Evolutionary conservation across 2,113 vertebrate genomes (phyloP).

Genomic region (Chaetorhynchus papuensis): DNA sequence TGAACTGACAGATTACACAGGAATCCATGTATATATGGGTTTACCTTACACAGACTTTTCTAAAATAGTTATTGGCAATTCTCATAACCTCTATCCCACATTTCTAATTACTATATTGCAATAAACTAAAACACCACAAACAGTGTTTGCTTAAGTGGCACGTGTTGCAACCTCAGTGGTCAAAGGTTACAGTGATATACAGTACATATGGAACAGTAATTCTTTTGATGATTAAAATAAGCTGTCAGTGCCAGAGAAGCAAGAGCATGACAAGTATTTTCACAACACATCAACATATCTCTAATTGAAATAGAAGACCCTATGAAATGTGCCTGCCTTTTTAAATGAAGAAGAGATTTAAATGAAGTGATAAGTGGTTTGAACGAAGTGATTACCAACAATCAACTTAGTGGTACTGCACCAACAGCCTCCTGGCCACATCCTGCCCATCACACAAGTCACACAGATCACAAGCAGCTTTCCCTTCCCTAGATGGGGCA

Average conservation of each 20-base stretch:
- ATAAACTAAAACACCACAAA: background rate
- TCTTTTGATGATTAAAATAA: background rate
- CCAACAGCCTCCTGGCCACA: background rate
- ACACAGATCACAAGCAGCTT: background rate
- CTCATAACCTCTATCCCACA: background rate
- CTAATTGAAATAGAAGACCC: background rate
- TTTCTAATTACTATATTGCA: background rate
- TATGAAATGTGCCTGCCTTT: background rate
- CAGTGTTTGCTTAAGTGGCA: background rate
- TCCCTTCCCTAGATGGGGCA: background rate
- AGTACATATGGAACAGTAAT: background rate
- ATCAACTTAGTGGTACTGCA: background rate
- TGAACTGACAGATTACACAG: background rate
- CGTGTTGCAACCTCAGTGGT: fast-evolving
- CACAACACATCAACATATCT: background rate
- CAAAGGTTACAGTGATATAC: background rate
- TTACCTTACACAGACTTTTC: background rate
- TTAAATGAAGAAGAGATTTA: background rate
- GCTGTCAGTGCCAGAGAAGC: background rate
- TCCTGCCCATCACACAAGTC: background rate
- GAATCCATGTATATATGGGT: background rate
- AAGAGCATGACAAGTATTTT: background rate
- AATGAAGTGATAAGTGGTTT: background rate
- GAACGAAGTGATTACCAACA: background rate
- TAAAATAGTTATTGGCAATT: background rate